Evolutionary conservation across 2,888 invertebrate species (phyloP).

Genomic region (Iselma pallidipennis): DNA sequence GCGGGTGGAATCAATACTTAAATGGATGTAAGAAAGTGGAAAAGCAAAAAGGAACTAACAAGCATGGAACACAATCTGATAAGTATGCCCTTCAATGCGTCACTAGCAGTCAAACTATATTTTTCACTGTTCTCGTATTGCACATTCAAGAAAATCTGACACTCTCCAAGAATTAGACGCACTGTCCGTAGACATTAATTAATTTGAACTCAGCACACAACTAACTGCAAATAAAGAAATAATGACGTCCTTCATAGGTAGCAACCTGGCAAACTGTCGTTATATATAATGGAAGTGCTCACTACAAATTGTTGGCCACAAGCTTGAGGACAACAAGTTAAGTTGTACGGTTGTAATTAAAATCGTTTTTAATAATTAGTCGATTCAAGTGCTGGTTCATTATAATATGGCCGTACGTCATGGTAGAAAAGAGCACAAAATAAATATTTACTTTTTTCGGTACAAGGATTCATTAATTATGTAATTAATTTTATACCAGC

Average conservation of each 20-base stretch:
- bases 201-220: not conserved
- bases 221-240: too few species aligned
- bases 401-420: too few species aligned
- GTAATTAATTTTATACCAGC: not conserved
- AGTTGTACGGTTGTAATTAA: too few species aligned
- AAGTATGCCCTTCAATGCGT: conserved; percentile 39
- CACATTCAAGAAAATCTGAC: conserved; percentile 9
- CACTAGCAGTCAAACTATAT: conserved; percentile 12
- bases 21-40: conserved; percentile 34
- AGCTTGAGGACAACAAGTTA: too few species aligned
- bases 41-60: conserved; percentile 38
- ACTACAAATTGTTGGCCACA: too few species aligned
- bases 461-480: not conserved
- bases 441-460: not conserved
- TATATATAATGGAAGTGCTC: too few species aligned
- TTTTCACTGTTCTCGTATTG: conserved; percentile 14
- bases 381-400: too few species aligned
- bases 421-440: not conserved
- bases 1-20: conserved; percentile 37
- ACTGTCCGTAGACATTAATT: not conserved
- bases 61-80: conserved; percentile 45
- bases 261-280: too few species aligned
- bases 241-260: too few species aligned
- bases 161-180: conserved; percentile 7
- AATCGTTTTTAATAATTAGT: too few species aligned